Evolutionary conservation across 2,113 vertebrate species (phyloP), one percentile per base, ranked within the genome.

Genomic region (Myotis brandtii): DNA sequence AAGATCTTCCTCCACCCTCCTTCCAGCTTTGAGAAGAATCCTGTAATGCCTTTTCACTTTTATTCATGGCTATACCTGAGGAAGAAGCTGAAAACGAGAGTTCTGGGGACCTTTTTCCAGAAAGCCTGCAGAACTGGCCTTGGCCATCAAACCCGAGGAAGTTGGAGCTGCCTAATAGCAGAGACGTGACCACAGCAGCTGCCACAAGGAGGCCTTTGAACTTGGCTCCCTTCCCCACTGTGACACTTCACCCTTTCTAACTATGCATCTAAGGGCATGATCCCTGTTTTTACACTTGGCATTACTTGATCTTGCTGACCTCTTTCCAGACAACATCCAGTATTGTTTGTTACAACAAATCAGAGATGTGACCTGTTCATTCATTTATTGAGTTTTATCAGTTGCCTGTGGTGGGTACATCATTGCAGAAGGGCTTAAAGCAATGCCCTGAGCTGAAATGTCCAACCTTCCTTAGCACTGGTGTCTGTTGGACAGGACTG

Each of bases 341-440:
- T 88, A 92, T 86, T 73, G 43, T 89, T 86, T 86, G 30, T 85
- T 93, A 67, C 1, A 62, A 20, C 67, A 85, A 96, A 96, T 75
- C 69, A 91, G 73, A 90, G 62, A 81, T 80, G 69, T 66, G 79
- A 87, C 46, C 50, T 76, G 66, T 27, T 93, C 76, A 69, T 79
- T 92, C 85, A 88, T 82, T 96, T 70, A 81, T n/a, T 59, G 89
- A 86, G n/a, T 87, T 89, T 67, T 77, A 30, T 59, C 75, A 40
- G 12, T 84, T 93, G 52, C 83, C 37, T 37, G 9, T 59, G 79
- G 50, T 76, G 43, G 30, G n/a, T 16, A 11, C 56, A 64, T 93
- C 79, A 91, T 18, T 70, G 18, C 25, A 48, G 48, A 86, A 62
- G 13, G 20, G 37, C 62, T 76, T 76, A 46, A 73, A 70, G 43